Conservation (phyloP, 2,797 vertebrate genomes). For the Anisognathus igniventris region DNA sequence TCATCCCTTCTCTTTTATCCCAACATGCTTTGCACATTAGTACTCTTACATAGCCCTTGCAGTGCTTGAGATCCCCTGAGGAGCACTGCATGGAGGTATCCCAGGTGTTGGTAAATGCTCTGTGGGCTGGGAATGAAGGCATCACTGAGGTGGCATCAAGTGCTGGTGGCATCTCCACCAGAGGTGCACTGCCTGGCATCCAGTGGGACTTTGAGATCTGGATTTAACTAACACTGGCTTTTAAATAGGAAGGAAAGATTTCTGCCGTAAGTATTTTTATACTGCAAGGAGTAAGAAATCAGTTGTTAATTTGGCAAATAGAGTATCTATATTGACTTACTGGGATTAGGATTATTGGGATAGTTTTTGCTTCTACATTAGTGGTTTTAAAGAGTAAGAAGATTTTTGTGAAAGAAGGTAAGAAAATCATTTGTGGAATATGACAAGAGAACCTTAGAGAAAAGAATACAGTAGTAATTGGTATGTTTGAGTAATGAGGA, state of each 20-base stretch:
- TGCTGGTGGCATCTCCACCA: neutral
- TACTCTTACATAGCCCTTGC: neutral
- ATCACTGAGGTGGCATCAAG: neutral
- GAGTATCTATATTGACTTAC: neutral
- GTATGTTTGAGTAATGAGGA: neutral
- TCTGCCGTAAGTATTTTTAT: neutral
- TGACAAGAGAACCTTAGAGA: neutral
- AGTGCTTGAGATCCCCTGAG: neutral
- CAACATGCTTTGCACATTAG: neutral
- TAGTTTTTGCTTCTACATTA: neutral
- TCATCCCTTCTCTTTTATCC: neutral
- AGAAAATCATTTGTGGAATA: neutral
- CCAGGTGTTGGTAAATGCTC: neutral
- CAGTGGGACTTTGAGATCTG: neutral
- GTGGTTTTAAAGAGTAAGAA: neutral
- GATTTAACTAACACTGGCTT: no score
- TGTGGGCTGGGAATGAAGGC: neutral
- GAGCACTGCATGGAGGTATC: neutral
- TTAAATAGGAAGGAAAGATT: neutral
- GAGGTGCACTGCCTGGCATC: neutral
- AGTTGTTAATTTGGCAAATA: neutral
- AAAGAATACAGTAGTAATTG: neutral
- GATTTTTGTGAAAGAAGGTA: neutral
- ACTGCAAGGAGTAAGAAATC: neutral
- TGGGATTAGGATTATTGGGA: neutral